Evolutionary conservation across 2,888 invertebrate species (phyloP).

Genomic region (Temnothorax rugatulus): DNA sequence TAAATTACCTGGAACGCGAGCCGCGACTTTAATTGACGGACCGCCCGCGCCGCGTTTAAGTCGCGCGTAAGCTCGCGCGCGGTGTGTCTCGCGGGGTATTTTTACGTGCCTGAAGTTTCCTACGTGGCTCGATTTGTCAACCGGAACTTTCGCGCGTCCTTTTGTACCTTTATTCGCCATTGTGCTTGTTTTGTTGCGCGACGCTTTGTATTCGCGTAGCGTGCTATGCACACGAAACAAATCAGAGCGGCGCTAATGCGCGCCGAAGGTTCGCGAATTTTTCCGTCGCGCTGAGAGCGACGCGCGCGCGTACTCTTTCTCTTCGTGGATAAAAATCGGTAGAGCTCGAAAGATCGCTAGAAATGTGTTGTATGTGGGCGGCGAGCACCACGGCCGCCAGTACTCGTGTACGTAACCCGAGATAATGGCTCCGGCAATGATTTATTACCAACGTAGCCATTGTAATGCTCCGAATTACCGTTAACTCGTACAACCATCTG

Average conservation of each 20-base stretch:
- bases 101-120: constrained; percentile 39
- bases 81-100: constrained; percentile 30
- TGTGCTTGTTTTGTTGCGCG: constrained; percentile 32
- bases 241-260: constrained; percentile 49
- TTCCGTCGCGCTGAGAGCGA: neutral
- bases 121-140: constrained; percentile 52
- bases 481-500: constrained; percentile 56
- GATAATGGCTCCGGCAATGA: constrained; percentile 53
- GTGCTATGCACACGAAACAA: constrained; percentile 44
- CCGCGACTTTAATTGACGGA: constrained; percentile 27
- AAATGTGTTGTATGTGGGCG: constrained; percentile 13
- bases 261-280: constrained; percentile 41
- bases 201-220: constrained; percentile 41
- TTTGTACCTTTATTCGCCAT: constrained; percentile 36
- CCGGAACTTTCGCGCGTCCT: constrained; percentile 43
- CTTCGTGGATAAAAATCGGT: constrained; percentile 38
- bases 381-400: neutral
- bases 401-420: constrained; percentile 34
- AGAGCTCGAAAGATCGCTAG: constrained; percentile 41
- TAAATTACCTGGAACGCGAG: constrained; percentile 16
- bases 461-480: constrained; percentile 56
- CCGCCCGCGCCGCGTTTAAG: constrained; percentile 34
- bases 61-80: neutral
- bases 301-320: neutral
- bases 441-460: constrained; percentile 54